Base-by-base conservation (phyloP, 2,888 invertebrate species). In the Notocelia uddmanniana region DNA sequence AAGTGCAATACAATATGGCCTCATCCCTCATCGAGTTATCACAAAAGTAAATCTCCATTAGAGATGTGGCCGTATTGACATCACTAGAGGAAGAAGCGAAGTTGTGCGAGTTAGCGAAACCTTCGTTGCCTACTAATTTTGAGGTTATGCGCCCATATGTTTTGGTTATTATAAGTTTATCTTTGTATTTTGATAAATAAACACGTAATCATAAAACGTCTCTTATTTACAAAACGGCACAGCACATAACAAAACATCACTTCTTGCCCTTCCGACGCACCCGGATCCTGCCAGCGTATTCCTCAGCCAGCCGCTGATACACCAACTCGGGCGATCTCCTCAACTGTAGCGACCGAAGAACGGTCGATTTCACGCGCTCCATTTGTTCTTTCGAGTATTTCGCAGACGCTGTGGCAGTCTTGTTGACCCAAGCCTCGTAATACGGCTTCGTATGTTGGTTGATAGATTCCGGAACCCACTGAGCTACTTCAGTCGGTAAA, bases 201-300 rank as follows among this genome's bases (percentile, higher is more conserved):
- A 60, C 2, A 41, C 23, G 0, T 1, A 60, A 60, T 48, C 0
- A 60, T 11, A 19, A 45, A 26, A 26, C 8, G 45, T 8, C 11
- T 60, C n/a, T 60, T 60, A 60, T 60, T 48, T 45, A 60, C 60
- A 41, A 41, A 37, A 60, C 60, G 6, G 23, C 45, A 60, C 60
- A 60, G n/a, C 45, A 48, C 45, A 11, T 0, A 3, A 60, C 60
- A 41, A 21, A 1, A n/a, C 45, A 45, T 58, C 37, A 59, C 58
- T 59, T 59, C 2, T 26, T 26, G 3, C 18, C 18, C 0, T 23
- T 41, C 15, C 60, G 19, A 6, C 45, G 15, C 1, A 60, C 45
- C 41, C 60, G n/a, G 10, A 60, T 60, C 11, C 11, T 45, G 10
- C 60, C 60, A 45, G 60, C 45, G 18, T 45, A 59, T 5, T 45